Evolutionary conservation across 2,797 vertebrate genomes (phyloP).

Genomic region (Tolypeutes matacus): DNA sequence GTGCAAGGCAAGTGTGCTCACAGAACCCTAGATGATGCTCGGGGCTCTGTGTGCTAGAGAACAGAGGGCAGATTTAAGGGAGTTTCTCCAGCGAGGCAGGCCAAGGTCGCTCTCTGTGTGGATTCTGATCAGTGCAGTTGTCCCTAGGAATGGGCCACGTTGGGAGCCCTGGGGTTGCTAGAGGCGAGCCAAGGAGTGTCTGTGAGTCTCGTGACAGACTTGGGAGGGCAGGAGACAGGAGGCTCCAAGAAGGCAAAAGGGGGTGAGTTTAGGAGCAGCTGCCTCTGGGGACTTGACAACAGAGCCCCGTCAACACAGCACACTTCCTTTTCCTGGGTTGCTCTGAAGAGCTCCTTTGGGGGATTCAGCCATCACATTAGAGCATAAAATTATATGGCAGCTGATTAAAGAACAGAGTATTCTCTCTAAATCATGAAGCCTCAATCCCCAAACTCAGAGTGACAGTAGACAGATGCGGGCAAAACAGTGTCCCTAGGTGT

Average conservation of each 20-base stretch:
- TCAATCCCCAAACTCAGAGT: neutral
- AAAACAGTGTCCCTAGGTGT: too few relatives aligned
- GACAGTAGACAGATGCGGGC: neutral
- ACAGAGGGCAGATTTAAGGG: neutral
- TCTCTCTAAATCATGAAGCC: neutral
- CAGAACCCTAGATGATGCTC: neutral
- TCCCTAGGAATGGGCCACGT: neutral
- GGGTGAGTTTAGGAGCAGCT: neutral
- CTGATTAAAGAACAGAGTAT: neutral
- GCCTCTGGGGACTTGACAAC: neutral
- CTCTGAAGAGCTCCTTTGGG: neutral
- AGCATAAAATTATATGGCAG: neutral
- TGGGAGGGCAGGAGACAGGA: neutral
- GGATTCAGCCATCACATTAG: neutral
- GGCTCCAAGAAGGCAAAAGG: neutral
- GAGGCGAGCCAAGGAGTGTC: neutral
- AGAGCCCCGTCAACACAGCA: neutral
- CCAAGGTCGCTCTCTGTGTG: neutral
- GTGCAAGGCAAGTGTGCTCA: neutral
- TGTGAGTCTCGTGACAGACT: neutral
- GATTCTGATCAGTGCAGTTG: neutral
- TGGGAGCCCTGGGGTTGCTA: neutral
- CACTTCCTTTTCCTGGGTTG: neutral
- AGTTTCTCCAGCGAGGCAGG: neutral
- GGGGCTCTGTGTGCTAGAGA: neutral